A percentile compares a stretch with the other conserved stretches of the same genome.
phyloP scores from a whole-genome alignment of 2,797 vertebrate genomes.

The Micropoecilia bifurca region DNA sequence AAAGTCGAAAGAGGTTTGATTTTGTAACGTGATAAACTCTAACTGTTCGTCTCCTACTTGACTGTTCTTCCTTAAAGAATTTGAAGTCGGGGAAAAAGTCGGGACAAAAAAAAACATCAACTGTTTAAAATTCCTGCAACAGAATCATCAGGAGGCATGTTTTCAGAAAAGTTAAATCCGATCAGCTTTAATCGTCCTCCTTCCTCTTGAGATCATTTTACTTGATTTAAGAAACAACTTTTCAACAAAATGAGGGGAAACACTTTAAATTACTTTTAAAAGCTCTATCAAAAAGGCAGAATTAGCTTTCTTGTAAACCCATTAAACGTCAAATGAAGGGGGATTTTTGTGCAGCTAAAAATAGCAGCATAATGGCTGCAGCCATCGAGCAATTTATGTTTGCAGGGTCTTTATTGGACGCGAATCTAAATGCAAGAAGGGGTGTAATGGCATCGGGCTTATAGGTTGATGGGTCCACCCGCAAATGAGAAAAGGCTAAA shows the following conservation, averaged over 20 bases:
- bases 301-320: conserved; percentile 30
- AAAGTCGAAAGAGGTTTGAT: background rate
- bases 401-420: conserved; percentile 32
- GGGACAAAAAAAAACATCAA: background rate
- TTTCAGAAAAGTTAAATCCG: conserved; percentile 2
- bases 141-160: background rate
- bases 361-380: conserved; percentile 34
- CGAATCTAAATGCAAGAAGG: conserved; percentile 35
- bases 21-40: background rate
- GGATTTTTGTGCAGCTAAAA: conserved; percentile 17
- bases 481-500: conserved; percentile 66
- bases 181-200: conserved; percentile 12
- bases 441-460: conserved; percentile 37
- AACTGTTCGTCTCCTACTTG: background rate
- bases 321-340: conserved; percentile 31
- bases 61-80: background rate
- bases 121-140: background rate
- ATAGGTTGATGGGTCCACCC: conserved; percentile 50
- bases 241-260: conserved; percentile 11
- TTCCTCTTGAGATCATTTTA: conserved; percentile 30
- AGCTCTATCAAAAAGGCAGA: conserved; percentile 29
- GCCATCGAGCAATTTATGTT: conserved; percentile 38
- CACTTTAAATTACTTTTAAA: conserved; percentile 35
- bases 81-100: background rate
- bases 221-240: conserved; percentile 15